Evolutionary conservation across 2,797 vertebrate species (phyloP), one percentile per base, ranked within the genome.

Genomic region (Zalophus californianus): DNA sequence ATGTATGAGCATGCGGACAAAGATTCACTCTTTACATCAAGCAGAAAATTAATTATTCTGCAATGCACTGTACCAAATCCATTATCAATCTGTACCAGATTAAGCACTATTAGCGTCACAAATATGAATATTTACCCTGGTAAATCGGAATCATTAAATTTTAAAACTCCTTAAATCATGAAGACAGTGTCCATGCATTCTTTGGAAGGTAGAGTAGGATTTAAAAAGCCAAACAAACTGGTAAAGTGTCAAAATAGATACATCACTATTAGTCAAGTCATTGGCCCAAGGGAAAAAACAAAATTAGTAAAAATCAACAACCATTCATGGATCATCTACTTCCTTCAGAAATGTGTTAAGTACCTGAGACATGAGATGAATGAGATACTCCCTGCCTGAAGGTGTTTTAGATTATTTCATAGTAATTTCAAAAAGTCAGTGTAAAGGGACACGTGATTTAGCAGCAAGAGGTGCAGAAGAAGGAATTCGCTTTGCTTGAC

Each of bases 1-100:
- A 96, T 4, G 85, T 35, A 27, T 68, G 96, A 91, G 0, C 23
- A 77, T 80, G 10, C 58, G 70, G 72, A 48, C 23, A 90, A 52
- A 92, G 68, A 94, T 58, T 77, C 77, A 48, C 68, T 56, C 56
- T 89, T 96, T 9, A 93, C 73, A 97, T 94, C 62, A 97, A 97
- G 78, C 66, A 97, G 80, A 91, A 85, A 97, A 78, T 91, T 56
- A 66, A 93, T 5, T 2, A 41, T 90, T 60, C 75, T 75, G 38
- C 79, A 85, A 90, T 0, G 0, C 48, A 79, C 48, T 89, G 50
- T 7, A 96, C 91, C 86, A 96, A 94, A 32, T 41, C 44, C 48
- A 91, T 41, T 44, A 70, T 92, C 93, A 35, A 52, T 77, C 41
- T 95, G 90, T 5, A 2, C 44, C 78, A 29, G 44, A 93, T 86